Evolutionary conservation across 2,113 vertebrate species (phyloP), one percentile per base, ranked within the genome.

Genomic region (Aptenodytes patagonicus): DNA sequence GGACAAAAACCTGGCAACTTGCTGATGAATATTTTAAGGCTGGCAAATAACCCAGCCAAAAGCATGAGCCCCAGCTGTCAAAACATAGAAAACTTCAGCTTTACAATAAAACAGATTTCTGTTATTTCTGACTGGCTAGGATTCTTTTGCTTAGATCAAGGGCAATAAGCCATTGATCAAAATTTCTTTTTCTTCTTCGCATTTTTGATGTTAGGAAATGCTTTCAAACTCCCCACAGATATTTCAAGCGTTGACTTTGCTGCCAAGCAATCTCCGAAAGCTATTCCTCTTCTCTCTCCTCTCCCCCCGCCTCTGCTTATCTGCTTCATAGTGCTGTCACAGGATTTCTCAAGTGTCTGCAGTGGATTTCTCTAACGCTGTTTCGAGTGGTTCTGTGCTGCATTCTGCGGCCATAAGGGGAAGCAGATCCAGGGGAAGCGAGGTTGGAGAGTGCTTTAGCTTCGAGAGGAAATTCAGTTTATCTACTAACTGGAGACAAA

Each of bases 141-240:
- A 89, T 95, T 93, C 92, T 94, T 94, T 76, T 89, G 76, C 94
- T 95, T 97, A 97, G 95, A 95, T 97, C 91, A 96, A 96, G 95
- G 88, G 94, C 90, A 96, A 61, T 85, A 92, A 96, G 97, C 79
- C 94, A 93, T 96, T 96, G 91, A 96, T 97, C 95, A 94, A 96
- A 95, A 96, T 97, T 97, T 97, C 95, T 91, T 96, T 95, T 97
- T 97, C 95, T 93, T 95, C 96, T 95, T 96, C 60, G 1, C 79
- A 79, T 96, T 97, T 97, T 96, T 95, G 92, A 96, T 95, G 89
- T 97, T 96, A 94, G 90, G 83, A 96, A 97, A 85, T 93, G 93
- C 89, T 97, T 97, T 97, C 95, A 94, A 93, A 96, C 72, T 94
- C 89, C 94, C 89, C 60, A 91, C 71, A 96, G 96, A 93, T 95